These are phyloP conservation scores for Epinephelus cyanopodus DNA, from an alignment of 2,113 vertebrate species.

Conservation along the genomic window DNA sequence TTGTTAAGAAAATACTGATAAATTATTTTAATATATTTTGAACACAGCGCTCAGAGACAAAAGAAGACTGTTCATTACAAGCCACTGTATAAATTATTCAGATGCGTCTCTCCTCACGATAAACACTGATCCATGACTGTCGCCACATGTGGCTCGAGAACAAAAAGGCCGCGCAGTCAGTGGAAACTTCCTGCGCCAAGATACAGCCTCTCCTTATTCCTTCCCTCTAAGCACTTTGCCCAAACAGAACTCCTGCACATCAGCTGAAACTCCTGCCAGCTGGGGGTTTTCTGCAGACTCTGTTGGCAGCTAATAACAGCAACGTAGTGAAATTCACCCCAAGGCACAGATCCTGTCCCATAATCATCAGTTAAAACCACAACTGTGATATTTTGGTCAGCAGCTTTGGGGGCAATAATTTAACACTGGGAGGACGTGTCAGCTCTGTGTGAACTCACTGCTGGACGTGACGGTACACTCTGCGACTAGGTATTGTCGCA, in stretches of 20 bases:
- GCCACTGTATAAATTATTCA: neutral
- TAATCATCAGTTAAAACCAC: constrained; percentile 54
- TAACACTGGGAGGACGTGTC: constrained; percentile 9
- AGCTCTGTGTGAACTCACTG: constrained; percentile 5
- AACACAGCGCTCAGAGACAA: constrained; percentile 28
- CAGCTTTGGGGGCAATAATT: constrained; percentile 49
- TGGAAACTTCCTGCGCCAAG: neutral
- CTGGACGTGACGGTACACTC: neutral
- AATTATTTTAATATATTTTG: constrained; percentile 44
- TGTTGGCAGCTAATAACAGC: constrained; percentile 47
- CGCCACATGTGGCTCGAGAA: neutral
- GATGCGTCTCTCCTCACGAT: neutral
- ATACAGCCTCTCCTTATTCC: neutral
- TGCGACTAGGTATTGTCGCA: constrained; percentile 18
- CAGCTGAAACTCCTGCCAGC: constrained; percentile 50
- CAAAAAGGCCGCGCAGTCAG: constrained; percentile 1
- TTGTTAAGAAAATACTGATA: constrained; percentile 6
- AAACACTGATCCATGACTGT: neutral
- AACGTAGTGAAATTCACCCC: constrained; percentile 31
- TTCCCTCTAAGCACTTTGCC: constrained; percentile 52
- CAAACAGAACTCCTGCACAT: constrained; percentile 26
- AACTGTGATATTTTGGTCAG: constrained; percentile 54
- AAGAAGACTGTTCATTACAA: constrained; percentile 9
- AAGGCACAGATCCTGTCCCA: constrained; percentile 31
- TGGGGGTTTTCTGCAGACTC: constrained; percentile 39